These are phyloP conservation scores for Erythrocebus patas DNA, from an alignment of 2,113 vertebrate species.

Conservation along the genomic window DNA sequence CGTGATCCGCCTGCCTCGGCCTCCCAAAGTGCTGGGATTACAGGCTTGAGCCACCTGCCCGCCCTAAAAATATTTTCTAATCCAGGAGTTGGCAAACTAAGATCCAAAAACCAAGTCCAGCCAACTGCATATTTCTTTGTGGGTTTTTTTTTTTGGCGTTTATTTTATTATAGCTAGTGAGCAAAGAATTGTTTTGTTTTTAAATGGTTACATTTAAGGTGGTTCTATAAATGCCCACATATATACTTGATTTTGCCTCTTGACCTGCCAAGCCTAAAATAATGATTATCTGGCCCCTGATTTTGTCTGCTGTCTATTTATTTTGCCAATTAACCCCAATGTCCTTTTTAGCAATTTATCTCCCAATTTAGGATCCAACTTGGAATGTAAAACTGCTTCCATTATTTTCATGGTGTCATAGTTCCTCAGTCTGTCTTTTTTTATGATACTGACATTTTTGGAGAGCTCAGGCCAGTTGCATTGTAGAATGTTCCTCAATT, in stretches of 20 bases:
- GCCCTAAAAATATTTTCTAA: not conserved
- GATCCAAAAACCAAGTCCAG: not conserved
- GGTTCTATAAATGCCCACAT: not conserved
- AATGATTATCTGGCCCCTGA: not conserved
- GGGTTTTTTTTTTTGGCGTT: not conserved
- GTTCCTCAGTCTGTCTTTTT: not conserved
- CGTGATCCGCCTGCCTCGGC: no score
- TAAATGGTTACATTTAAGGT: not conserved
- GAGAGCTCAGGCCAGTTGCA: not conserved
- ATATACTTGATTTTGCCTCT: not conserved
- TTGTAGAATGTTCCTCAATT: not conserved
- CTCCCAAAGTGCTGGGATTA: no score
- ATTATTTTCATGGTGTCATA: not conserved
- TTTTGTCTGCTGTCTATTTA: not conserved
- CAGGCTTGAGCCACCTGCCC: no score
- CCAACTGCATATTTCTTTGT: not conserved
- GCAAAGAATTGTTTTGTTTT: not conserved
- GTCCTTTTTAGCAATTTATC: not conserved
- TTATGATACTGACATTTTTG: not conserved
- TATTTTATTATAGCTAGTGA: not conserved
- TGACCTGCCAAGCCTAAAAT: not conserved
- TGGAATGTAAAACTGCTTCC: fast-evolving
- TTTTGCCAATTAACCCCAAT: not conserved
- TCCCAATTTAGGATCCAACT: not conserved
- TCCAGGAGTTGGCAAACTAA: not conserved